Base-by-base conservation (phyloP, 2,797 vertebrate genomes). In the Sebastes kiyomatsui region DNA sequence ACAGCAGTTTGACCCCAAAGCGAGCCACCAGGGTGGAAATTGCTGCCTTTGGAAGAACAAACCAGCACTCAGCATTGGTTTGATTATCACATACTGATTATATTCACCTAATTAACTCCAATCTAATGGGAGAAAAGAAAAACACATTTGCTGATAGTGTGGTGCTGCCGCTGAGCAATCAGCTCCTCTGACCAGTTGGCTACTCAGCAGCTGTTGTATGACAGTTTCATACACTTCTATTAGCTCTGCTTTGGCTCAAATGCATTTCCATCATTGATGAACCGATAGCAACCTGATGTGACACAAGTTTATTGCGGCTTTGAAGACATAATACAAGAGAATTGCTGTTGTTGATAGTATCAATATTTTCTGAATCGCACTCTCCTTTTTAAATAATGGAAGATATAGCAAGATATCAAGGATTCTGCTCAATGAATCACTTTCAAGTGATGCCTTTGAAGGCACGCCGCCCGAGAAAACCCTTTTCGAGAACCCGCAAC, bases 11-110 rank as follows among this genome's bases (percentile, higher is more conserved):
- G 92, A 94, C 93, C 89, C 75, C 54, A 28, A 79, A 87, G 82
- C 79, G 20, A 88, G 71, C 80, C 80, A 80, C 77, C 54, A 25
- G 89, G 86, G 75, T 83, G 81, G 75, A 90, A 94, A 88, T 88
- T 85, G 82, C 73, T 75, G 87, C 74, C 86, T 80, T 92, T 88
- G 72, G 72, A 92, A 81, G 85, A 90, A 86, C 86, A 92, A 91
- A 90, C 86, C 81, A 64, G 85, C 80, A 32, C 75, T 84, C 78
- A 74, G 82, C 83, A 71, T 58, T 79, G 74, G 89, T 92, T 87
- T 94, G 89, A 93, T 93, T 89, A 92, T 90, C 83, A 68, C 87
- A 87, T 67, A 55, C 88, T 89, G 90, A 92, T 94, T 93, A 90
- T 80, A 79, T 77, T 89, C 90, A 88, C 73, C 84, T 86, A 93